Base-by-base conservation (phyloP, 2,113 vertebrate genomes). In the Oryzias celebensis region DNA sequence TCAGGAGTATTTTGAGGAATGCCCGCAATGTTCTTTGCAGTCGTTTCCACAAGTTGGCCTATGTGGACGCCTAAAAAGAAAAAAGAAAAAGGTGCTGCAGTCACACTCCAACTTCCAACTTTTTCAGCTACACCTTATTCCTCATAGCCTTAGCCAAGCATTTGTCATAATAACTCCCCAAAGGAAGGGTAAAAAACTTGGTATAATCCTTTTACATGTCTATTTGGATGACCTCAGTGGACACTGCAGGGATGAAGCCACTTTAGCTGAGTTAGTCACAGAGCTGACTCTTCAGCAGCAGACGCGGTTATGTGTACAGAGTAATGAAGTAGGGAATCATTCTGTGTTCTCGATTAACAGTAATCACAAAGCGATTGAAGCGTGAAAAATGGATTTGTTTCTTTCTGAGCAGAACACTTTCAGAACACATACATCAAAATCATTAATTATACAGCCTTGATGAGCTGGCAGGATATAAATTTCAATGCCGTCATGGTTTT, bases 311-410 rank as follows among this genome's bases (percentile, higher is more conserved):
- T 87, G 83, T 84, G 83, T 89, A 73, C 70, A 54, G 76, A 71
- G 71, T 88, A 88, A 89, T 89, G 87, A 85, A 86, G 85, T 77
- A 85, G 77, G 68, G 86, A 83, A 79, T 87, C 78, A 73, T 69
- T 89, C 80, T 85, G 84, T 88, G 81, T 88, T 85, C 84, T 87
- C 77, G 69, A 90, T 89, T 90, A 90, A 87, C 85, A 86, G 83
- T 88, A 88, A 89, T 90, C 84, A 88, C 81, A 81, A 87, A 85
- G 76, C 76, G 76, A 56, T 71, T 75, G 74, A 76, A 78, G 80
- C 81, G 48, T 89, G 85, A 88, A 81, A 85, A 88, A 89, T 85
- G 78, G 85, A 89, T 89, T 86, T 85, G 85, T 88, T 88, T 87
- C 80, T 88, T 80, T 75, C 78, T 78, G 77, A 87, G 82, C 81